Conservation (phyloP, 2,888 invertebrate genomes). For the Ophonus ardosiacus region DNA sequence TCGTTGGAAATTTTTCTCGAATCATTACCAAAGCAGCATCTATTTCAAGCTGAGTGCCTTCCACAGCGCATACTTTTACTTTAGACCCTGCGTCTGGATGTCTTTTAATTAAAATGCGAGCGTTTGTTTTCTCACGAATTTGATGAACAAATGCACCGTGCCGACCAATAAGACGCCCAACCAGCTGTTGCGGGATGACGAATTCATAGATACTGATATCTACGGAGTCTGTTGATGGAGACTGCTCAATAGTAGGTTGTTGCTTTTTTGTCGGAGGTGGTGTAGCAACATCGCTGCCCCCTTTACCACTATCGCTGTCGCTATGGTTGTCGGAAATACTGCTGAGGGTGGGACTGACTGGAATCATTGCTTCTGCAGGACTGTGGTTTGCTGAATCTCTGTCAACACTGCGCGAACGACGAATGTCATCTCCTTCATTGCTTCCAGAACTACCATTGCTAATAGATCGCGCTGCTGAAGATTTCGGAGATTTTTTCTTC, state of each 20-base stretch:
- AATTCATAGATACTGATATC: conserved; percentile 82
- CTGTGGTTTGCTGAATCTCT: conserved; percentile 89
- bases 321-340: conserved; percentile 85
- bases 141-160: conserved; percentile 89
- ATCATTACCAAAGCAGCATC: conserved; percentile 90
- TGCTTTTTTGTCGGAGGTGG: conserved; percentile 80
- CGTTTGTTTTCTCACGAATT: conserved; percentile 87
- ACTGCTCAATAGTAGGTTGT: conserved; percentile 73
- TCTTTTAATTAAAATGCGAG: conserved; percentile 87
- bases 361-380: conserved; percentile 82
- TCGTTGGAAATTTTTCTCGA: conserved; percentile 89
- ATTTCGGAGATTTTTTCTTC: conserved; percentile 38
- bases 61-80: conserved; percentile 89
- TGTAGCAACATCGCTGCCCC: conserved; percentile 85
- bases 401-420: conserved; percentile 73
- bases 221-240: conserved; percentile 71
- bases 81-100: conserved; percentile 84
- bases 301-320: conserved; percentile 90
- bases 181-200: conserved; percentile 84
- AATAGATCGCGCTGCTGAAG: conserved; percentile 21
- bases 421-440: conserved; percentile 70
- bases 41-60: conserved; percentile 88
- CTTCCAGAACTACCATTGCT: not conserved
- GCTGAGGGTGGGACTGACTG: conserved; percentile 83
- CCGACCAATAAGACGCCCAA: conserved; percentile 92